Base-by-base conservation (phyloP, 2,888 invertebrate genomes). In the Escarpia spicata region DNA sequence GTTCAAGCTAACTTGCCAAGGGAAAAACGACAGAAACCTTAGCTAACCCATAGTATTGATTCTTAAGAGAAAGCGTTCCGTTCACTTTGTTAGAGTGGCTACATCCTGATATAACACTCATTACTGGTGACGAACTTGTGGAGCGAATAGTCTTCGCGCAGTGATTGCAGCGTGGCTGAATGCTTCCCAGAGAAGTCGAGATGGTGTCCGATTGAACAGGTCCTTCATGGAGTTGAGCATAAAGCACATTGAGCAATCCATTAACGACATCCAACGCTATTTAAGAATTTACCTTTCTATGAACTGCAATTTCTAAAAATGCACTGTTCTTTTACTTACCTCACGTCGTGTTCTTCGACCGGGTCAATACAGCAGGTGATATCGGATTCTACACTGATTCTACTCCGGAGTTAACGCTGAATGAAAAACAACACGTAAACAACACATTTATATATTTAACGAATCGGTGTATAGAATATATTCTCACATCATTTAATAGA, bases 401-500 rank as follows among this genome's bases (percentile, higher is more conserved):
- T 75, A 75, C 75, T 26, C 75, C 26, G 26, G 19, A 75, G 3
- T 4, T 75, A 75, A n/a, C 3, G 19, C 75, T 75, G 26, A 75
- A 75, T 75, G 6, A 75, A 52, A 75, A n/a, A 75, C n/a, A n/a
- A 75, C 75, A 26, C 75, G 26, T 75, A 75, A 19, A 75, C 75
- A 75, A n/a, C 75, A 75, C 19, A 75, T 75, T 26, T n/a, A 75
- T n/a, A 1, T 75, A 75, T 19, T 75, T 75, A 75, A 75, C 75
- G 75, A 75, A 75, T 75, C 26, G 75, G 75, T 75, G 75, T 75
- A n/a, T 75, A 75, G 19, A 75, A 75, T 75, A 75, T 75, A 75
- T 75, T 75, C 75, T 75, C 75, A 75, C 75, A 75, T 75, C 19
- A 75, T 75, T 75, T 75, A 19, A 75, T 75, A 26, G 52, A 52